phyloP scores from a whole-genome alignment of 2,888 invertebrate species.

The Dynastes maya region DNA sequence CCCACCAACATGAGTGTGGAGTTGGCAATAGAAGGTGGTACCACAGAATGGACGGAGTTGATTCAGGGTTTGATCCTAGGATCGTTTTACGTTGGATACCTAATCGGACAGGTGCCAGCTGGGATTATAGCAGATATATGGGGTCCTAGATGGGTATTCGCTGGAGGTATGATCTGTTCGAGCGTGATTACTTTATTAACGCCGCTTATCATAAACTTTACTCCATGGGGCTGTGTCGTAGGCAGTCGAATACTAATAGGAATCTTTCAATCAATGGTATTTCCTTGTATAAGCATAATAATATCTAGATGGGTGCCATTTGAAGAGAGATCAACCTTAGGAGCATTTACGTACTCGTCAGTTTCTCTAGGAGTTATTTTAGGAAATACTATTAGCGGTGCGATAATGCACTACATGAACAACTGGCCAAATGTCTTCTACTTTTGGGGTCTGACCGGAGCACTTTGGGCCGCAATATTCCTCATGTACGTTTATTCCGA shows the following conservation, averaged over 20 bases:
- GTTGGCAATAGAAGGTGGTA: background rate
- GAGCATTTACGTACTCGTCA: conserved; percentile 25
- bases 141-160: conserved; percentile 21
- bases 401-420: conserved; percentile 72
- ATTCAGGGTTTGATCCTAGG: background rate
- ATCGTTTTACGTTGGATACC: conserved; percentile 22
- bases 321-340: conserved; percentile 27
- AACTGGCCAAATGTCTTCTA: conserved; percentile 68
- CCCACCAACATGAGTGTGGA: background rate
- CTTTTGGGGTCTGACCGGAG: conserved; percentile 21
- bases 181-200: background rate
- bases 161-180: background rate
- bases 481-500: conserved; percentile 69
- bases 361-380: conserved; percentile 25
- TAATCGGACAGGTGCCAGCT: conserved; percentile 12
- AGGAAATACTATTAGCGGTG: conserved; percentile 24
- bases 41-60: conserved; percentile 10
- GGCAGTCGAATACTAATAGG: conserved; percentile 3
- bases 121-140: conserved; percentile 13
- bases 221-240: conserved; percentile 10
- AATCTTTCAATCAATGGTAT: conserved; percentile 2
- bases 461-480: conserved; percentile 49
- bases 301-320: conserved; percentile 43
- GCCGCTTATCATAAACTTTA: background rate
- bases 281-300: conserved; percentile 31